Evolutionary conservation across 1,140 invertebrate species (phyloP).

Genomic region (Chironomus striatipennis): DNA sequence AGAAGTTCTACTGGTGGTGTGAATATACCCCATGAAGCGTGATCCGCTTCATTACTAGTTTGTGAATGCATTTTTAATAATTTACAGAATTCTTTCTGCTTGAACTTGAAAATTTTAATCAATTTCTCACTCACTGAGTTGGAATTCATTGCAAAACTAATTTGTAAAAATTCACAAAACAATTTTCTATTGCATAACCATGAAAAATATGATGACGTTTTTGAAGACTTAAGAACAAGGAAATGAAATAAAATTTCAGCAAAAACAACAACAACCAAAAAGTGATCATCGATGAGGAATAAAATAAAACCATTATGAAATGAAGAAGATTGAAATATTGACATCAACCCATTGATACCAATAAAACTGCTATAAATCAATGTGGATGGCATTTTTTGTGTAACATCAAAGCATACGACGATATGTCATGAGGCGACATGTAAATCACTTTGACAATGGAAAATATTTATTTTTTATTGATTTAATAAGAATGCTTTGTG

Average conservation of each 20-base stretch:
- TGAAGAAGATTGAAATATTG: slow-evolving; percentile 2
- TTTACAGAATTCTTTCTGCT: too few species aligned
- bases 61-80: too few species aligned
- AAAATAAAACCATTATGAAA: not conserved
- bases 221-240: not conserved
- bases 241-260: too few species aligned
- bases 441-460: slow-evolving; percentile 9
- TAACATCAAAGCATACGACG: not conserved
- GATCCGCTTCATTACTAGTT: too few species aligned
- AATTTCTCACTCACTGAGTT: too few species aligned
- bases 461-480: slow-evolving; percentile 20
- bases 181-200: not conserved
- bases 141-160: too few species aligned
- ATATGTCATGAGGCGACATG: not conserved
- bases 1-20: too few species aligned
- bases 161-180: not conserved
- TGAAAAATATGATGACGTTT: not conserved
- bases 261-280: not conserved
- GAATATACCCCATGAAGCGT: too few species aligned
- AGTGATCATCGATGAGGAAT: not conserved
- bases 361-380: slow-evolving; percentile 17
- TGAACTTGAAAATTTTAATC: too few species aligned
- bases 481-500: slow-evolving; percentile 11
- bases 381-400: not conserved
- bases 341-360: slow-evolving; percentile 3